phyloP scores from a whole-genome alignment of 2,888 invertebrate genomes.

The Erebia epiphron region DNA sequence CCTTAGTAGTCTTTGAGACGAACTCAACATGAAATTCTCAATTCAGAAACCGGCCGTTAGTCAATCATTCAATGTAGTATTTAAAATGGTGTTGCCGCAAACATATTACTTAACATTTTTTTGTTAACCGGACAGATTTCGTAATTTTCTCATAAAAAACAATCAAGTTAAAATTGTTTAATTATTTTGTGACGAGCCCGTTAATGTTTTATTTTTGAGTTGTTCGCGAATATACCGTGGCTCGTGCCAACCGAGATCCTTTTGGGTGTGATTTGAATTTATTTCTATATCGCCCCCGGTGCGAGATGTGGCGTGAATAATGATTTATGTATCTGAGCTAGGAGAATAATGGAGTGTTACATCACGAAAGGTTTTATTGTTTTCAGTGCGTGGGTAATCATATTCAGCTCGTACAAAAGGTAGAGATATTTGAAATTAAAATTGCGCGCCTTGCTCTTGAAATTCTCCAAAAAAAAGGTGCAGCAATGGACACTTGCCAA shows the following conservation, averaged over 20 bases:
- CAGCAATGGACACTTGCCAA: no score
- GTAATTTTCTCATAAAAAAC: no score
- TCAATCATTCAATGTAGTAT: no score
- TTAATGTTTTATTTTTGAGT: constrained; percentile 4
- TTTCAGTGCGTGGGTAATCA: not conserved
- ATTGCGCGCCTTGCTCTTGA: not conserved
- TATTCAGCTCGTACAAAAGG: not conserved
- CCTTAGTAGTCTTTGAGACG: no score
- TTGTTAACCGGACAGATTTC: no score
- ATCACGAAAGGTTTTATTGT: constrained; percentile 35
- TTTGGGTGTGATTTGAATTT: constrained; percentile 47
- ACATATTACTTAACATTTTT: no score
- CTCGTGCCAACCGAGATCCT: constrained; percentile 41
- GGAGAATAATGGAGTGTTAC: constrained; percentile 33
- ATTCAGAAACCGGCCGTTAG: no score
- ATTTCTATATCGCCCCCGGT: constrained; percentile 46
- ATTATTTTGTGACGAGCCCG: not conserved
- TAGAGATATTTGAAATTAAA: not conserved
- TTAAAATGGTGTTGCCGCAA: no score
- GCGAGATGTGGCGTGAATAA: constrained; percentile 43
- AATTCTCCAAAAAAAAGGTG: not conserved
- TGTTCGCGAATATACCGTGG: constrained; percentile 36
- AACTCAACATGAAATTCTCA: no score
- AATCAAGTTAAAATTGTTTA: no score
- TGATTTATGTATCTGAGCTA: constrained; percentile 32